phyloP scores from a whole-genome alignment of 1,140 invertebrate genomes.

The Vollenhovia emeryi region DNA sequence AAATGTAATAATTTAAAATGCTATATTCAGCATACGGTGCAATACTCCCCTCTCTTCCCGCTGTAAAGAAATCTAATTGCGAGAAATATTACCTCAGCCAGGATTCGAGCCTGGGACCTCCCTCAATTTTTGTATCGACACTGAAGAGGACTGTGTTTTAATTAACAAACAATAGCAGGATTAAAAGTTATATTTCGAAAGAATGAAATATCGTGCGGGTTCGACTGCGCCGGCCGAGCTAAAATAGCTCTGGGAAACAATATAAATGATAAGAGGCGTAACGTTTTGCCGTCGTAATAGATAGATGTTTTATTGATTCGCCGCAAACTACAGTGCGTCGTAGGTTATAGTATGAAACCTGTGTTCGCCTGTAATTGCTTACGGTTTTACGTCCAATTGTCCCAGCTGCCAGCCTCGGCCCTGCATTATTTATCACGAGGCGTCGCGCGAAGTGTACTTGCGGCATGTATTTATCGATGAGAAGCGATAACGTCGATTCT shows the following conservation, averaged over 20 bases:
- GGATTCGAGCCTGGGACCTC: too few species aligned
- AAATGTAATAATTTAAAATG: too few species aligned
- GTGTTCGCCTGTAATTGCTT: conserved; percentile 47
- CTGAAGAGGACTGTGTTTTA: too few species aligned
- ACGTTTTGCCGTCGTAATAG: conserved; percentile 8
- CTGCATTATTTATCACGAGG: conserved; percentile 34
- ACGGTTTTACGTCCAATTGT: conserved; percentile 45
- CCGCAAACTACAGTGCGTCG: conserved; percentile 28
- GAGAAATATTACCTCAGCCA: too few species aligned
- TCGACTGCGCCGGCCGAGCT: neutral
- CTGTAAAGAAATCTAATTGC: too few species aligned
- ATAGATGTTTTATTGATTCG: conserved; percentile 57
- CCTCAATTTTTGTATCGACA: too few species aligned
- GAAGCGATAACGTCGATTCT: neutral
- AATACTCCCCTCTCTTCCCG: too few species aligned
- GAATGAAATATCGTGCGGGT: neutral
- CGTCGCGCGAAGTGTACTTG: conserved; percentile 20
- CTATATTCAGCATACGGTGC: too few species aligned
- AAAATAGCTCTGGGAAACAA: conserved; percentile 10
- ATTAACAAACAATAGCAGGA: too few species aligned
- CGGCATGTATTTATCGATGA: neutral
- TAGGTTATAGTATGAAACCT: conserved; percentile 59
- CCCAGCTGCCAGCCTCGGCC: conserved; percentile 11
- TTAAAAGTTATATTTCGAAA: neutral
- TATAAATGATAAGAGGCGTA: conserved; percentile 10